These are phyloP conservation scores for Protophormia terraenovae DNA, from an alignment of 2,888 invertebrate species.

Conservation along the genomic window DNA sequence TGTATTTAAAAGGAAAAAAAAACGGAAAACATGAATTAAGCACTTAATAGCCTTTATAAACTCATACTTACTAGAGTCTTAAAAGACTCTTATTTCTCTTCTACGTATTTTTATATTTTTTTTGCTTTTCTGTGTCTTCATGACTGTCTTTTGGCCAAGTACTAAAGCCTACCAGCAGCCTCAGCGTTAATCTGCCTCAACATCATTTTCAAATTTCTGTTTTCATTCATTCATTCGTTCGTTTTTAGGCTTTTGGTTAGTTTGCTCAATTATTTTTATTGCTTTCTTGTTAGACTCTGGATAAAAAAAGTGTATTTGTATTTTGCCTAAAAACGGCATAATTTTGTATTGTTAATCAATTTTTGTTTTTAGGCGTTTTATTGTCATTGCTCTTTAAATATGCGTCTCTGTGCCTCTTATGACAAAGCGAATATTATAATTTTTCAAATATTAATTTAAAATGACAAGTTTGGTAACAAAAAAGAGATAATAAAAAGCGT, in stretches of 20 bases:
- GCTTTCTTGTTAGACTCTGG: neutral
- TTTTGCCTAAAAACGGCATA: neutral
- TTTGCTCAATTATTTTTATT: slow-evolving; percentile 20
- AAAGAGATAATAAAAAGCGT: neutral
- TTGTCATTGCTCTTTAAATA: neutral
- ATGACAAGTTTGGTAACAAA: neutral
- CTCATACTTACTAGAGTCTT: neutral
- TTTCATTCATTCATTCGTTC: neutral
- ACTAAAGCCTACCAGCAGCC: neutral
- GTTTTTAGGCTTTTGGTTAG: neutral
- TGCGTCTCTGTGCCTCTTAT: neutral
- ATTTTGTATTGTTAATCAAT: neutral
- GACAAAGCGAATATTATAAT: neutral
- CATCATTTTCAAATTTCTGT: neutral
- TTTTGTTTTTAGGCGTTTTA: neutral
- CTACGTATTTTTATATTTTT: neutral
- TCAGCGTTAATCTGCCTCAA: neutral
- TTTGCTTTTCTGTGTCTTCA: neutral
- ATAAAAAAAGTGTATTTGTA: neutral
- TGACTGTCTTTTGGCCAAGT: neutral
- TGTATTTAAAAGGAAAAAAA: neutral
- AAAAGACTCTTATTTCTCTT: neutral
- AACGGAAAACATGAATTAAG: neutral
- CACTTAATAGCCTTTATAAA: slow-evolving; percentile 2
- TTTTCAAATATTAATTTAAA: neutral